Percentiles rank a stretch among this genome's conserved stretches.
Conservation (phyloP, 1,140 invertebrate genomes). For the Papilio glaucus region DNA sequence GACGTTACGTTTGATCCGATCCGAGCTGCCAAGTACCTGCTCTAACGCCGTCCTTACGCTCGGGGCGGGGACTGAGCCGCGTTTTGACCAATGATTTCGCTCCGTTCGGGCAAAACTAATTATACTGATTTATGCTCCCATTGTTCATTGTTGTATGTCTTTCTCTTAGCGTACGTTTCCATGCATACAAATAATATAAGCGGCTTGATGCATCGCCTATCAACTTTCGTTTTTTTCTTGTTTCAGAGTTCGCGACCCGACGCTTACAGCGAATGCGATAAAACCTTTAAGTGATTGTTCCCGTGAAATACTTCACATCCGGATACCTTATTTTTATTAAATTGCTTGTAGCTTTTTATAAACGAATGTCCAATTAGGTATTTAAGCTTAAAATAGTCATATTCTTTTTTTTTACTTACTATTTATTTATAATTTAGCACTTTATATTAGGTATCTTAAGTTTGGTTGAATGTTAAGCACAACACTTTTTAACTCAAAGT, state of each 20-base stretch:
- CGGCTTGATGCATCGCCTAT: slow-evolving; percentile 67
- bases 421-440: too few relatives aligned
- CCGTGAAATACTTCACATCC: not conserved
- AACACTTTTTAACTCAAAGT: too few relatives aligned
- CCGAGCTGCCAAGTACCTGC: slow-evolving; percentile 65
- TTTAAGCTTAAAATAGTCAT: too few relatives aligned
- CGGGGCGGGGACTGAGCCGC: slow-evolving; percentile 70
- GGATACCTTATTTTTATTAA: not conserved
- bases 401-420: too few relatives aligned
- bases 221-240: slow-evolving; percentile 64
- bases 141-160: slow-evolving; percentile 83
- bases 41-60: slow-evolving; percentile 64
- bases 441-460: too few relatives aligned
- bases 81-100: slow-evolving; percentile 83
- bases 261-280: slow-evolving; percentile 1
- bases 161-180: slow-evolving; percentile 66
- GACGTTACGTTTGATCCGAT: slow-evolving; percentile 74
- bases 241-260: slow-evolving; percentile 40
- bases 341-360: too few relatives aligned
- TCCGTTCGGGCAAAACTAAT: slow-evolving; percentile 81
- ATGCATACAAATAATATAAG: slow-evolving; percentile 53
- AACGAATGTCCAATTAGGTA: too few relatives aligned
- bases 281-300: not conserved
- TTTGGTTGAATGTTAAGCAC: too few relatives aligned
- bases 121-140: slow-evolving; percentile 84